Base-by-base conservation (phyloP, 2,888 invertebrate genomes). In the Lottia gigantea region DNA sequence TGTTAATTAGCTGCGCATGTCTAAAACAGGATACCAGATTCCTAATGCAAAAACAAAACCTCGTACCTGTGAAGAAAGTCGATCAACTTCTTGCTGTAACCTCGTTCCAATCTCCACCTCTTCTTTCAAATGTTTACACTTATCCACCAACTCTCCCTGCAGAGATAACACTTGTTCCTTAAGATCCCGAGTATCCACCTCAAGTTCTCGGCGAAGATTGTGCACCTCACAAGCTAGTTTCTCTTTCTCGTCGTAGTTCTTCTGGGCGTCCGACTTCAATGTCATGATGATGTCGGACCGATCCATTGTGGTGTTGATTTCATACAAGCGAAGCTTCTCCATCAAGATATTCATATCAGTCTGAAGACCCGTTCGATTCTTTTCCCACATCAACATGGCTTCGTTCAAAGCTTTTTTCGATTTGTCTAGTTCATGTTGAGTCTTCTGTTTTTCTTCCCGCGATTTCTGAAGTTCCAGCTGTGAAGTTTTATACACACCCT, bases 211-310 rank as follows among this genome's bases (percentile, higher is more conserved):
- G 70, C 78, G 79, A 2, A 77, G 70, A 15, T 80, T 73, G 49
- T 81, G 70, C 3, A 85, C 71, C 64, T 85, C 82, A 49, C 82
- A 80, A 12, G 74, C 73, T 16, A 86, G 75, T 46, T 80, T 82
- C 70, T 83, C 85, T 67, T 84, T 86, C 64, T 86, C 82, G 15
- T 80, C 79, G 62, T 85, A 78, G 68, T 85, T 78, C n/a, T 72
- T 76, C 61, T 86, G 82, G 14, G 85, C 82, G 69, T 87, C 87
- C 25, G 71, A 74, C 47, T 82, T 76, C 46, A 87, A 68, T 23
- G 77, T 77, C 61, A 80, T 80, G 61, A 85, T 74, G 6, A 74
- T 76, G 31, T 82, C 84, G 62, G 85, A 84, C 31, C 73, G 74
- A 15, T 80, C 70, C 67, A 85, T 73, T 14, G 77, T 75, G 69